These are phyloP conservation scores for Octopus bimaculoides DNA, from an alignment of 1,140 invertebrate species.

Conservation along the genomic window DNA sequence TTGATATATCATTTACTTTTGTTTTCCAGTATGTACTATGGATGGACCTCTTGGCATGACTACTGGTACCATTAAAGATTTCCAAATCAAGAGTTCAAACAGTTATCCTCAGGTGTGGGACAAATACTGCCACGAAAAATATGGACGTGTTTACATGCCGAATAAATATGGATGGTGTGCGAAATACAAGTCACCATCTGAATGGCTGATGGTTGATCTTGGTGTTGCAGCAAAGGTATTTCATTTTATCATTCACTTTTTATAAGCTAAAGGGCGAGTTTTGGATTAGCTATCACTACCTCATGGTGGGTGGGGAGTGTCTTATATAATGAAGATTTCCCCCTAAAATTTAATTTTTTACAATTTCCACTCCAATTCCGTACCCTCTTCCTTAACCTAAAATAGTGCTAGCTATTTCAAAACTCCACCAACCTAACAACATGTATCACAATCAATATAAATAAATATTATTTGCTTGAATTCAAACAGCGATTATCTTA, in stretches of 20 bases:
- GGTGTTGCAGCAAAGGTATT: slow-evolving; percentile 60
- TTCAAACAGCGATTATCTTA: no score
- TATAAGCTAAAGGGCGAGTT: no score
- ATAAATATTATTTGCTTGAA: no score
- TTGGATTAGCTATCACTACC: no score
- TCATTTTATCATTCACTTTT: background rate
- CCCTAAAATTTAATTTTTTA: no score
- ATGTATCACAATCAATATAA: no score
- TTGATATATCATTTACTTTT: slow-evolving; percentile 9
- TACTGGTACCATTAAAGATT: slow-evolving; percentile 62
- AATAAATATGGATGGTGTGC: slow-evolving; percentile 62
- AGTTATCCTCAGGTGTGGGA: slow-evolving; percentile 59
- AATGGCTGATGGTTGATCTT: slow-evolving; percentile 63
- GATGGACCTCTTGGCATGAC: slow-evolving; percentile 62
- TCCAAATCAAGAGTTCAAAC: slow-evolving; percentile 64
- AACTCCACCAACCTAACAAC: no score
- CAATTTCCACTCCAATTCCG: no score
- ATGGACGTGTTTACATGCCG: slow-evolving; percentile 61
- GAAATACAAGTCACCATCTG: slow-evolving; percentile 59
- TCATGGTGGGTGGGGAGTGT: no score
- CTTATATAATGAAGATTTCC: background rate
- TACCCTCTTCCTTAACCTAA: no score
- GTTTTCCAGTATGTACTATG: slow-evolving; percentile 49
- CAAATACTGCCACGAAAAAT: slow-evolving; percentile 61
- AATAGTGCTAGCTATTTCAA: no score